These are phyloP conservation scores for Hemitrygon akajei DNA, from an alignment of 2,797 vertebrate species.

Conservation along the genomic window DNA sequence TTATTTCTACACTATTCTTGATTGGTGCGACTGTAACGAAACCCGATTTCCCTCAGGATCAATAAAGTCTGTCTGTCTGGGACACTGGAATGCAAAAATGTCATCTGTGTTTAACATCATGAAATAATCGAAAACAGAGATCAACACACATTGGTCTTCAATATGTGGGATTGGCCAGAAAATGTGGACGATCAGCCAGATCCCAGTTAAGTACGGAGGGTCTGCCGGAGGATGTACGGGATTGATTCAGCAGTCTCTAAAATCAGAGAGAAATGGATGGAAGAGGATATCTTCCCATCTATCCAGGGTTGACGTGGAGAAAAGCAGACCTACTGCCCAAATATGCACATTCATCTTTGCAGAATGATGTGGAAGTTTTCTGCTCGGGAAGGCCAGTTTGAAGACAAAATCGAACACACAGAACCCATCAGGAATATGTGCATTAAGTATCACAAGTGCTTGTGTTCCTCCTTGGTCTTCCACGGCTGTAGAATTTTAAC, in stretches of 20 bases:
- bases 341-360: conserved; percentile 80
- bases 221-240: too few species aligned
- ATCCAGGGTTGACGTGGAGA: conserved; percentile 77
- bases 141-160: too few species aligned
- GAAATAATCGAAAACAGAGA: not conserved
- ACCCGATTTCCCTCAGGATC: too few species aligned
- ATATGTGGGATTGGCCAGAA: too few species aligned
- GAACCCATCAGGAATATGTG: fast-evolving
- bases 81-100: not conserved
- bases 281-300: too few species aligned
- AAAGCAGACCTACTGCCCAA: conserved; percentile 91
- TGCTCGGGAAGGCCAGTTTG: conserved; percentile 80
- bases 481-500: not conserved
- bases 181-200: too few species aligned
- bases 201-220: too few species aligned
- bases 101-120: not conserved
- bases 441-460: not conserved
- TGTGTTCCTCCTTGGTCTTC: not conserved
- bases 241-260: too few species aligned
- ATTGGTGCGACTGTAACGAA: too few species aligned
- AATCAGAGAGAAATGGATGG: too few species aligned
- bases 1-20: too few species aligned
- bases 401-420: conserved; percentile 40
- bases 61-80: too few species aligned
- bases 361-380: conserved; percentile 86